These are phyloP conservation scores for Cataglyphis rosenhaueri DNA, from an alignment of 2,888 invertebrate genomes.

Conservation along the genomic window DNA sequence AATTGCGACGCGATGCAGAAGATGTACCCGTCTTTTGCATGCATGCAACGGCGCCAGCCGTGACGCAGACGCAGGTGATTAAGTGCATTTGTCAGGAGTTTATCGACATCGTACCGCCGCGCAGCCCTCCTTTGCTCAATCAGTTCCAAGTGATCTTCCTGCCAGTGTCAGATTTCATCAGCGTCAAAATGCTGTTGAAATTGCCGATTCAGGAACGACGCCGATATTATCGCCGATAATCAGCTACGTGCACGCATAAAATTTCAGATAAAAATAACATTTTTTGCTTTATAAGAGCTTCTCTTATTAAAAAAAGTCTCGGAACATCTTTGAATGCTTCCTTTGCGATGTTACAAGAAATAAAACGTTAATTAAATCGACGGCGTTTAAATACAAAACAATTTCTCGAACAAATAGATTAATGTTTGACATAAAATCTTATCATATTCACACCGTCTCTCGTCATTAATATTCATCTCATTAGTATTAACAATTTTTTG, in stretches of 20 bases:
- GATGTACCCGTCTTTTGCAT: conserved; percentile 41
- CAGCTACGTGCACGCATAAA: conserved; percentile 6
- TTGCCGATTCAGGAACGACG: conserved; percentile 31
- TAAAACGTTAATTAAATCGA: neutral
- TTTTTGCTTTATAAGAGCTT: conserved; percentile 30
- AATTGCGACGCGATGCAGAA: conserved; percentile 43
- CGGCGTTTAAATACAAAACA: neutral
- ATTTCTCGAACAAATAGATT: neutral
- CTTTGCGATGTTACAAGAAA: neutral
- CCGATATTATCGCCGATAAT: conserved; percentile 50
- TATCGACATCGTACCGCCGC: conserved; percentile 74
- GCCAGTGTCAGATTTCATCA: conserved; percentile 72
- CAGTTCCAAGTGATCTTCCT: conserved; percentile 76
- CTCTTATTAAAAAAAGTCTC: neutral
- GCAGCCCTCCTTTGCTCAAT: conserved; percentile 69
- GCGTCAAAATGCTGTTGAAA: conserved; percentile 55
- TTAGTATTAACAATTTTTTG: conserved; percentile 4
- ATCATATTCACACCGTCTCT: neutral
- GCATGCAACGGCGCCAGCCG: conserved; percentile 55
- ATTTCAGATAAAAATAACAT: neutral
- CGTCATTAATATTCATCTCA: neutral
- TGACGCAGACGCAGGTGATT: conserved; percentile 74
- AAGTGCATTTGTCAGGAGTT: conserved; percentile 77
- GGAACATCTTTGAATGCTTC: neutral
- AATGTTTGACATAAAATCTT: neutral